A percentile compares a stretch with the other conserved stretches of the same genome.
phyloP scores from a whole-genome alignment of 2,888 invertebrate genomes.

The Cyclophora albipunctata region DNA sequence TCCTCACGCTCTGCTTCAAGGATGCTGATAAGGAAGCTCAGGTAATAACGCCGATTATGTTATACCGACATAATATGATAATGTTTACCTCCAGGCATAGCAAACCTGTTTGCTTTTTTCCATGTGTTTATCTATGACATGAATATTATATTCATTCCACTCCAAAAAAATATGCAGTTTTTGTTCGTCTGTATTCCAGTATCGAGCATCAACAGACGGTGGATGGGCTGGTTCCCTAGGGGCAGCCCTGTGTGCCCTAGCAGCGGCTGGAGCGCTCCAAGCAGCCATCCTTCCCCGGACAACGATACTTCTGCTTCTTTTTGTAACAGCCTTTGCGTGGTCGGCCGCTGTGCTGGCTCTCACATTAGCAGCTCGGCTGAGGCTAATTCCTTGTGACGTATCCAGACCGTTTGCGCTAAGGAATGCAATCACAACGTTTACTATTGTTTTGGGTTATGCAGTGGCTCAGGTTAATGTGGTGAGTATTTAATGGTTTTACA shows the following conservation, averaged over 20 bases:
- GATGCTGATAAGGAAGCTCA: slow-evolving; percentile 88
- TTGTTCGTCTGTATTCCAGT: slow-evolving; percentile 66
- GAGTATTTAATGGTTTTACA: slow-evolving; percentile 51
- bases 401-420: slow-evolving; percentile 88
- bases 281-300: slow-evolving; percentile 89
- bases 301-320: slow-evolving; percentile 86
- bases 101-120: no score
- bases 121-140: no score
- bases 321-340: slow-evolving; percentile 93
- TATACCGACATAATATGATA: no score
- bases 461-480: slow-evolving; percentile 96
- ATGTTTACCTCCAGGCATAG: no score
- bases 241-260: slow-evolving; percentile 83
- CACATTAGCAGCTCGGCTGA: slow-evolving; percentile 86
- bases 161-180: no score
- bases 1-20: slow-evolving; percentile 89
- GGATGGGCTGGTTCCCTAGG: slow-evolving; percentile 89
- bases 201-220: slow-evolving; percentile 89
- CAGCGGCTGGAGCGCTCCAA: slow-evolving; percentile 85
- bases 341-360: slow-evolving; percentile 90
- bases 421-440: slow-evolving; percentile 90
- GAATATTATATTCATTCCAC: no score
- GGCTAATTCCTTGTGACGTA: slow-evolving; percentile 91
- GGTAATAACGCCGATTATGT: slow-evolving; percentile 47
- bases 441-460: slow-evolving; percentile 89